phyloP scores from a whole-genome alignment of 1,140 invertebrate genomes.

The Carcinoscorpius rotundicauda region DNA sequence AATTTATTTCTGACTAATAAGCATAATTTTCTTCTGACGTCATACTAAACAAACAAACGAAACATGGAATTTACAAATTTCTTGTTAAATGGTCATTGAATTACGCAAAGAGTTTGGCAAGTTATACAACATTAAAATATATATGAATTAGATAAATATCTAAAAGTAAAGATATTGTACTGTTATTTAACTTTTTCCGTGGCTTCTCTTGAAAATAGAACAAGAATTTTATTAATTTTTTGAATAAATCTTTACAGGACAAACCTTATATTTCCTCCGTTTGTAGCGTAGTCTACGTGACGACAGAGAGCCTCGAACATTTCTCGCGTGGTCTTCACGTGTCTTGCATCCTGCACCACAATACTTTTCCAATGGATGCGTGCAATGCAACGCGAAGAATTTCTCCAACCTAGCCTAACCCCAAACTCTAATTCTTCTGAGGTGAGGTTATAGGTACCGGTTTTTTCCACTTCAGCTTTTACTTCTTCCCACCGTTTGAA shows the following conservation, averaged over 20 bases:
- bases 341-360: slow-evolving; percentile 34
- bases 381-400: slow-evolving; percentile 40
- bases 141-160: neutral
- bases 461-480: slow-evolving; percentile 39
- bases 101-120: neutral
- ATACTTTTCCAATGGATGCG: slow-evolving; percentile 42
- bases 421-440: slow-evolving; percentile 38
- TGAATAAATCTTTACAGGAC: neutral
- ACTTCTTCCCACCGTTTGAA: slow-evolving; percentile 57
- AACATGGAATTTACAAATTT: neutral
- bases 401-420: slow-evolving; percentile 40
- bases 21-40: neutral
- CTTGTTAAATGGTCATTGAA: neutral
- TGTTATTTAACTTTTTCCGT: neutral
- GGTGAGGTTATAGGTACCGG: slow-evolving; percentile 37
- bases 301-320: slow-evolving; percentile 38
- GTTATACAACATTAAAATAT: neutral
- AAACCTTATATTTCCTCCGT: slow-evolving; percentile 35
- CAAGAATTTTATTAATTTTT: no score
- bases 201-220: no score
- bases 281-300: slow-evolving; percentile 37
- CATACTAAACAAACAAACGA: neutral
- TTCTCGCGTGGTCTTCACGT: slow-evolving; percentile 32
- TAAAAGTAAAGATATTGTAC: neutral
- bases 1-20: slow-evolving; percentile 4